Base-by-base conservation (phyloP, 1,140 invertebrate species). In the Eulimnadia texana region DNA sequence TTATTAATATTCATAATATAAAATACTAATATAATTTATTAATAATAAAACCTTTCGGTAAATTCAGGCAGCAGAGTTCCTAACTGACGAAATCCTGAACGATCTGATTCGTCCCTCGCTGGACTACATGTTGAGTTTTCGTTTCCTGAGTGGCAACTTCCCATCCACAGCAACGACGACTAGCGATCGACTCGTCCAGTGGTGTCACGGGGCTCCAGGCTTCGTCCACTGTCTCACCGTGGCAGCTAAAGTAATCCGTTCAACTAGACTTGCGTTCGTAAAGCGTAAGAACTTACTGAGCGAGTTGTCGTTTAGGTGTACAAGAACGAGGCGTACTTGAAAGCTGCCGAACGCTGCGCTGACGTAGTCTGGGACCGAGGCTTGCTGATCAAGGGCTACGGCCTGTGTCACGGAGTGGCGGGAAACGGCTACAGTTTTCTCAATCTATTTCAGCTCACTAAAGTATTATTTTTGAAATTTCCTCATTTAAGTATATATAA, bases 191-290 rank as follows among this genome's bases (percentile, higher is more conserved):
- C 77, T 95, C 50, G 82, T 96, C 1, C 93, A 96, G 66, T 97
- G 93, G 93, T 96, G 93, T 77, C 92, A 96, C 72, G 93, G 93
- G 13, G 88, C 91, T 22, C 88, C 93, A 51, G 92, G 91, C 19
- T 85, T 89, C 74, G 77, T 90, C 13, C 80, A 85, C 68, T 74
- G 92, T 58, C 85, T 88, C 67, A 71, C 79, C 60, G 71, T 81
- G 67, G 90, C 91, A 47, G 82, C 85, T 70, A 74, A 89, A 77
- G 89, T 91, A 74, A 59, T 54, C 29, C 25, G n/a, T 2, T 9
- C 6, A 42, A 11, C 6, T 20, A 13, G 52, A 28, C 23, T 20
- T 20, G 11, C 20, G 16, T 28, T 13, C 24, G 19, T n/a, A 23
- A 56, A 27, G 20, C 24, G 16, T 3, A 50, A n/a, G n/a, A 23